Percentiles rank a stretch among this genome's conserved stretches.
Conservation (phyloP, 2,888 invertebrate species). For the Andrena praecox region DNA sequence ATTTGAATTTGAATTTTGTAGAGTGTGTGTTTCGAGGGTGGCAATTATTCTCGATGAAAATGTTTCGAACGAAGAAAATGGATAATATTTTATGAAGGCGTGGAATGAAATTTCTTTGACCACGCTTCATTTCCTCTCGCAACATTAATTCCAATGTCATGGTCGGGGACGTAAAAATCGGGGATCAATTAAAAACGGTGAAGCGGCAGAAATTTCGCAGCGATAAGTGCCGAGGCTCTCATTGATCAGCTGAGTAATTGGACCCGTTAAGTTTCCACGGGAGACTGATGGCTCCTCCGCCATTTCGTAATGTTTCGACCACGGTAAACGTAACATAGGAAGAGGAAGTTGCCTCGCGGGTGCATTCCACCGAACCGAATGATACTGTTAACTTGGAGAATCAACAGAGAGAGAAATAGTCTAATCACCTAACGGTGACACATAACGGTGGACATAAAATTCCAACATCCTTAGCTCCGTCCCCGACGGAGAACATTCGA, state of each 20-base stretch:
- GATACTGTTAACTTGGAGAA: slow-evolving; percentile 38
- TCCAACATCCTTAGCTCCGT: slow-evolving; percentile 8
- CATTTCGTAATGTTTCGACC: background rate
- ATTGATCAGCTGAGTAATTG: background rate
- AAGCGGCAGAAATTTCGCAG: slow-evolving; percentile 35
- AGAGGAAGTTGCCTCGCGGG: background rate
- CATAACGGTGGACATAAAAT: slow-evolving; percentile 40
- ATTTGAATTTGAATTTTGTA: no score
- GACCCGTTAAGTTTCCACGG: slow-evolving; percentile 25
- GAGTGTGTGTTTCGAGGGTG: background rate
- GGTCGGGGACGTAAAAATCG: background rate
- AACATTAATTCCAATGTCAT: background rate
- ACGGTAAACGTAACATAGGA: background rate
- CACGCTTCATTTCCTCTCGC: background rate
- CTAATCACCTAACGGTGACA: slow-evolving; percentile 47
- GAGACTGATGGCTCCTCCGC: background rate
- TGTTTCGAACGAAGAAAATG: no score
- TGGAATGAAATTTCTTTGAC: background rate
- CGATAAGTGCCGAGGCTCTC: background rate
- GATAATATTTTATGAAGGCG: no score
- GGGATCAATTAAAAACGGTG: slow-evolving; percentile 41
- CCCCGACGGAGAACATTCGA: background rate
- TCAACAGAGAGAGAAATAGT: slow-evolving; percentile 33
- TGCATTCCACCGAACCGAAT: slow-evolving; percentile 1
- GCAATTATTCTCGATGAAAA: background rate